These are phyloP conservation scores for Salticus scenicus DNA, from an alignment of 2,888 invertebrate species.

Conservation along the genomic window DNA sequence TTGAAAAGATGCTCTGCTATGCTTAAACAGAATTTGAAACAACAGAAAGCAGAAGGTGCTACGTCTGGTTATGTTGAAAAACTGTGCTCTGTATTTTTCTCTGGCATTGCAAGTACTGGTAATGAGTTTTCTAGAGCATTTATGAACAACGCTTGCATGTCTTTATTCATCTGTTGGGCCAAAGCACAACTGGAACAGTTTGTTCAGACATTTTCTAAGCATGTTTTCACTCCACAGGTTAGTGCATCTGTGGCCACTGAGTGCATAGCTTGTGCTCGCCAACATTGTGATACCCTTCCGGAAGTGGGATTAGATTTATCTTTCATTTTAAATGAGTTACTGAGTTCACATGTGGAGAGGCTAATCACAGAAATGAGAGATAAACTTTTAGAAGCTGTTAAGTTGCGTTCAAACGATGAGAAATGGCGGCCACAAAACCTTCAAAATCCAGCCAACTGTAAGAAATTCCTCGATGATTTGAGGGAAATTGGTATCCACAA, in stretches of 20 bases:
- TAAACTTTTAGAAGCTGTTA: constrained; percentile 88
- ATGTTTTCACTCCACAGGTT: constrained; percentile 92
- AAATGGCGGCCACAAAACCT: constrained; percentile 88
- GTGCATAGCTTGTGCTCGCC: constrained; percentile 81
- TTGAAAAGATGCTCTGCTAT: constrained; percentile 87
- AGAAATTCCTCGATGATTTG: constrained; percentile 84
- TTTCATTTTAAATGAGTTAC: constrained; percentile 90
- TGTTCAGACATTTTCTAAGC: constrained; percentile 76
- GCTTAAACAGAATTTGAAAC: constrained; percentile 86
- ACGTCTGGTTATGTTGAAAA: constrained; percentile 87
- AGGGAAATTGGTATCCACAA: constrained; percentile 81
- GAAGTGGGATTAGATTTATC: constrained; percentile 89
- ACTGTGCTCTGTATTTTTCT: constrained; percentile 88
- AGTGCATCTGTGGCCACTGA: constrained; percentile 83
- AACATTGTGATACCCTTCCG: constrained; percentile 82
- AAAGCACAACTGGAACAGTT: constrained; percentile 78
- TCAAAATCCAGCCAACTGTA: constrained; percentile 83
- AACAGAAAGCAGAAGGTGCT: constrained; percentile 82
- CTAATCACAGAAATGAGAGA: constrained; percentile 86
- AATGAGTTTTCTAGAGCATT: constrained; percentile 88
- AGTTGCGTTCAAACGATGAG: constrained; percentile 83
- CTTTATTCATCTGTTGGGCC: constrained; percentile 93
- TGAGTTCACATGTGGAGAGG: constrained; percentile 85
- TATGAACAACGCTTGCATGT: constrained; percentile 71
- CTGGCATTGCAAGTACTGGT: constrained; percentile 85